Evolutionary conservation across 64 coral and sea anemone genomes (phyloP).

Genomic region (Cladopsammia gracilis): DNA sequence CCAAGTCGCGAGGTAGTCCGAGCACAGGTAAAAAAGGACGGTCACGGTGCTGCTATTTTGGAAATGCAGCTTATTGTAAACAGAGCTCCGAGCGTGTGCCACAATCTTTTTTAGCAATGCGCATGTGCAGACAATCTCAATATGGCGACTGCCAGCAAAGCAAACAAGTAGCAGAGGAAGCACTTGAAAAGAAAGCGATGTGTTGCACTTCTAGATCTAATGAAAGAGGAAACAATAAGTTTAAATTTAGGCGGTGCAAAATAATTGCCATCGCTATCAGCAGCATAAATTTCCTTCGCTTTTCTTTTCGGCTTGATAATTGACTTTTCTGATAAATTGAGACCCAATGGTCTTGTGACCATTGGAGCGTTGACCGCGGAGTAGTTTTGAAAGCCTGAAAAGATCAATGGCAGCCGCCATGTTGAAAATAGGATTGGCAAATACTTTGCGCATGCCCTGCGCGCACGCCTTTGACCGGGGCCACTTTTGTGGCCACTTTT

Average conservation of each 20-base stretch:
- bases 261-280: too few species aligned
- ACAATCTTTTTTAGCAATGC: not conserved
- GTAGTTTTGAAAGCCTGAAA: too few species aligned
- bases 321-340: too few species aligned
- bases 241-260: not conserved
- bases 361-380: too few species aligned
- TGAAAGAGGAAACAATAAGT: not conserved
- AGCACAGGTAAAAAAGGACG: not conserved
- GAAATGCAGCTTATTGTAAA: not conserved
- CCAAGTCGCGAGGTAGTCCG: conserved; percentile 1
- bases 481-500: too few species aligned
- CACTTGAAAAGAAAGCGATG: not conserved
- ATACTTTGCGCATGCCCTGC: too few species aligned
- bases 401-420: too few species aligned
- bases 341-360: too few species aligned
- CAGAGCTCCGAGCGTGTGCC: not conserved
- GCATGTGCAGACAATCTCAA: not conserved
- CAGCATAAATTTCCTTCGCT: too few species aligned
- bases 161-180: not conserved
- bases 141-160: not conserved
- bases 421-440: too few species aligned
- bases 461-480: too few species aligned
- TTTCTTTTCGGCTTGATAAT: too few species aligned
- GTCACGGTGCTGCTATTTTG: not conserved
- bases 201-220: not conserved